phyloP scores from a whole-genome alignment of 2,797 vertebrate species.

The Odontamblyopus lacepedii region DNA sequence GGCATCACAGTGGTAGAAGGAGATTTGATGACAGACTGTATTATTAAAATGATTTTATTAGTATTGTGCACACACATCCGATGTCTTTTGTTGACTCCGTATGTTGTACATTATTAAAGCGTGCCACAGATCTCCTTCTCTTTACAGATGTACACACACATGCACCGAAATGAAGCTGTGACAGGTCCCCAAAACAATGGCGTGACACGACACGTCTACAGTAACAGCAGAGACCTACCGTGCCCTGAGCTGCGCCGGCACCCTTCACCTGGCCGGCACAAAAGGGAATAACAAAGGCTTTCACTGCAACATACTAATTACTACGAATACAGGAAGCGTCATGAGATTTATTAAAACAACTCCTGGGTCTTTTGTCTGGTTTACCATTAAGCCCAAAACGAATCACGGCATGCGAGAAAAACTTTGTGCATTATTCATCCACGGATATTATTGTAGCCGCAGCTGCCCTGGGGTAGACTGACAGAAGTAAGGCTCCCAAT shows the following conservation, averaged over 20 bases:
- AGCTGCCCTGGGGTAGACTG: too few species aligned
- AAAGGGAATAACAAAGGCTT: conserved; percentile 41
- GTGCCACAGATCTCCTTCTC: conserved; percentile 12
- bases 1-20: neutral
- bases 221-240: conserved; percentile 60
- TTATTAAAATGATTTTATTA: neutral
- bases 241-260: conserved; percentile 48
- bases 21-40: conserved; percentile 4
- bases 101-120: neutral
- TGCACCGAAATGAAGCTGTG: neutral
- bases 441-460: too few species aligned
- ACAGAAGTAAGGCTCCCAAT: too few species aligned
- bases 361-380: neutral
- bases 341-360: neutral
- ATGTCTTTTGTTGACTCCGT: neutral
- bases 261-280: conserved; percentile 67
- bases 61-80: neutral
- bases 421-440: too few species aligned
- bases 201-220: conserved; percentile 17
- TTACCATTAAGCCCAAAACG: neutral
- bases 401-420: neutral
- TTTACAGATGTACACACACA: conserved; percentile 16
- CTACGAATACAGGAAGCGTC: conserved; percentile 1
- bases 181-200: neutral
- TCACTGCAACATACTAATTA: neutral